Conservation (phyloP, 2,888 invertebrate species). For the Poecilus cupreus region DNA sequence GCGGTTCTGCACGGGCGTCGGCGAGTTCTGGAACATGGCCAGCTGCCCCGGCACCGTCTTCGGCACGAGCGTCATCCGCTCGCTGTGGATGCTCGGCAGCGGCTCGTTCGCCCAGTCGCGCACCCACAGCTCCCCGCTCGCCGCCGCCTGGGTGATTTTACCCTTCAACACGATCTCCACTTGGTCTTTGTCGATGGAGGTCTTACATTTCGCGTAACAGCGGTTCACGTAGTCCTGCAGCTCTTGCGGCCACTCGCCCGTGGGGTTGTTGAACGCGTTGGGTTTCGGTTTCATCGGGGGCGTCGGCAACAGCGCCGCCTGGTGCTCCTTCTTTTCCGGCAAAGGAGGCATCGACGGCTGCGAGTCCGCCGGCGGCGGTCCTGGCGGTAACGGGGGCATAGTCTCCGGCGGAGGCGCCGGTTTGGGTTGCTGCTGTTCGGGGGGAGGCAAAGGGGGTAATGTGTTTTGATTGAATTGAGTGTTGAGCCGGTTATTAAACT, state of each 20-base stretch:
- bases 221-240: slow-evolving; percentile 91
- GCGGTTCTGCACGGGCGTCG: slow-evolving; percentile 67
- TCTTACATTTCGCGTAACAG: slow-evolving; percentile 93
- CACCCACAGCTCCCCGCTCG: slow-evolving; percentile 89
- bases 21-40: slow-evolving; percentile 77
- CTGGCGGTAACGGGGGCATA: slow-evolving; percentile 75
- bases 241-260: slow-evolving; percentile 86
- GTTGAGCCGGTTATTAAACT: slow-evolving; percentile 64
- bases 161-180: slow-evolving; percentile 96
- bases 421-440: slow-evolving; percentile 72
- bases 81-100: slow-evolving; percentile 90
- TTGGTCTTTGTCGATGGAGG: slow-evolving; percentile 92
- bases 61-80: slow-evolving; percentile 80
- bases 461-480: slow-evolving; percentile 68
- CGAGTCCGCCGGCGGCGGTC: slow-evolving; percentile 66
- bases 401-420: slow-evolving; percentile 75
- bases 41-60: slow-evolving; percentile 78
- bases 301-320: slow-evolving; percentile 36
- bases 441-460: slow-evolving; percentile 74
- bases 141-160: slow-evolving; percentile 92
- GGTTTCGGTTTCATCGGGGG: slow-evolving; percentile 64
- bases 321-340: slow-evolving; percentile 64
- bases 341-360: slow-evolving; percentile 68
- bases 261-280: slow-evolving; percentile 74
- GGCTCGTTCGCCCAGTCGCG: slow-evolving; percentile 97